phyloP scores from a whole-genome alignment of 2,113 vertebrate genomes.

The Hippocampus barbouri region DNA sequence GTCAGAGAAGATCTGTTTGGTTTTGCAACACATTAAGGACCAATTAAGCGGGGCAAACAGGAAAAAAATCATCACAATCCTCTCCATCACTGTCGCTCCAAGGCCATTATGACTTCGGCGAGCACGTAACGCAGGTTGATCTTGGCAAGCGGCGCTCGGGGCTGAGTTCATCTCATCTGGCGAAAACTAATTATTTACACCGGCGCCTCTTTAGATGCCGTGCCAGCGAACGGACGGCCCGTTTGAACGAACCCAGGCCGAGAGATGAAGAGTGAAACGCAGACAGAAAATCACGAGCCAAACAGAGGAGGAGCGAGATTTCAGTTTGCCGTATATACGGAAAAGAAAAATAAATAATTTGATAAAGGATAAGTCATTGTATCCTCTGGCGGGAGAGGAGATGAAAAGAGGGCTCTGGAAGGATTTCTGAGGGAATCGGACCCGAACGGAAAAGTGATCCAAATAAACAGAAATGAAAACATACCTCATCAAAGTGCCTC shows the following conservation, averaged over 20 bases:
- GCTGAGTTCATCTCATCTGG: conserved; percentile 74
- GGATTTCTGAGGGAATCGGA: conserved; percentile 62
- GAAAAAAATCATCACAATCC: conserved; percentile 18
- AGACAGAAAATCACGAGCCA: conserved; percentile 44
- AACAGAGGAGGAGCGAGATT: conserved; percentile 52
- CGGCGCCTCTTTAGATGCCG: conserved; percentile 63
- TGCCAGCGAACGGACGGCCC: conserved; percentile 64
- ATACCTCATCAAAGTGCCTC: conserved; percentile 95
- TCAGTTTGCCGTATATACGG: conserved; percentile 54
- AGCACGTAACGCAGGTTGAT: conserved; percentile 65
- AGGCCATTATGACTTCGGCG: conserved; percentile 42
- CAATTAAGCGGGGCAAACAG: conserved; percentile 3
- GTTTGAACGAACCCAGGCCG: conserved; percentile 64
- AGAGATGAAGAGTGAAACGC: conserved; percentile 55
- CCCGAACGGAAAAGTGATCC: conserved; percentile 61
- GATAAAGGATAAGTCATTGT: conserved; percentile 69
- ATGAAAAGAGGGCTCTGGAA: conserved; percentile 62
- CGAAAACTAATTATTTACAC: conserved; percentile 73
- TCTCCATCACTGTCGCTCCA: conserved; percentile 38
- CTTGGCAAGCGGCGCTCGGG: conserved; percentile 56
- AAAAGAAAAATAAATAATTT: conserved; percentile 70
- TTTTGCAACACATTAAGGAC: conserved; percentile 38
- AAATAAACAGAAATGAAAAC: conserved; percentile 75
- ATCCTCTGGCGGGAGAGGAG: conserved; percentile 65
- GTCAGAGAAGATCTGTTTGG: conserved; percentile 24